Evolutionary conservation across 2,113 vertebrate species (phyloP).

Genomic region (Gopherus flavomarginatus): DNA sequence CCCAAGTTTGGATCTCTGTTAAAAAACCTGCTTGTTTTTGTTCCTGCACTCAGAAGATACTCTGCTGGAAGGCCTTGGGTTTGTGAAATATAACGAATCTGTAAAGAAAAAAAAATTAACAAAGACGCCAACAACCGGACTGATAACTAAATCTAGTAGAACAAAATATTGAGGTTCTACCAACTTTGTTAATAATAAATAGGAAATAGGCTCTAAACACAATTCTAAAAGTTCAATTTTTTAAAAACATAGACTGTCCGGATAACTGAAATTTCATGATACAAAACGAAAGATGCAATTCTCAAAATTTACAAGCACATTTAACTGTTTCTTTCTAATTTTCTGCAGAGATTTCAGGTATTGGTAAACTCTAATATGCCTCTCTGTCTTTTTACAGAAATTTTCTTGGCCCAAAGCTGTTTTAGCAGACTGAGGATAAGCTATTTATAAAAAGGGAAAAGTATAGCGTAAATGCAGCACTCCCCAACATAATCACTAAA

Average conservation of each 20-base stretch:
- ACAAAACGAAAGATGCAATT: background rate
- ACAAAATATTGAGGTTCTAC: background rate
- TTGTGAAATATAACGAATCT: slow-evolving; percentile 99
- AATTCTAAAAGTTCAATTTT: background rate
- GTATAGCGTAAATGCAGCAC: background rate
- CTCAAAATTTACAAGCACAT: background rate
- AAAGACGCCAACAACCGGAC: background rate
- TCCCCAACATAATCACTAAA: background rate
- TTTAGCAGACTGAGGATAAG: background rate
- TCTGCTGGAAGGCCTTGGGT: slow-evolving; percentile 98
- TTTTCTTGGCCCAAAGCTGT: background rate
- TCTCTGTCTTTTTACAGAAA: background rate
- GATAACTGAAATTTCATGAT: background rate
- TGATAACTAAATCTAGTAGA: background rate
- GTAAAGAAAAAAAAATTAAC: slow-evolving; percentile 55
- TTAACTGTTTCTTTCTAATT: background rate
- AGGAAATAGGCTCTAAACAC: background rate
- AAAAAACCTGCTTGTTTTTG: slow-evolving; percentile 98
- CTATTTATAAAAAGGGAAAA: background rate
- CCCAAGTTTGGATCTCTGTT: slow-evolving; percentile 95
- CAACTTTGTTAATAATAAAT: background rate
- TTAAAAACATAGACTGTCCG: background rate
- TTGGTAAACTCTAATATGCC: background rate
- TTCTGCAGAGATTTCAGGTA: background rate
- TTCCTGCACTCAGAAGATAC: slow-evolving; percentile 97